phyloP scores from a whole-genome alignment of 2,797 vertebrate species.

The Lycodopsis pacificus region DNA sequence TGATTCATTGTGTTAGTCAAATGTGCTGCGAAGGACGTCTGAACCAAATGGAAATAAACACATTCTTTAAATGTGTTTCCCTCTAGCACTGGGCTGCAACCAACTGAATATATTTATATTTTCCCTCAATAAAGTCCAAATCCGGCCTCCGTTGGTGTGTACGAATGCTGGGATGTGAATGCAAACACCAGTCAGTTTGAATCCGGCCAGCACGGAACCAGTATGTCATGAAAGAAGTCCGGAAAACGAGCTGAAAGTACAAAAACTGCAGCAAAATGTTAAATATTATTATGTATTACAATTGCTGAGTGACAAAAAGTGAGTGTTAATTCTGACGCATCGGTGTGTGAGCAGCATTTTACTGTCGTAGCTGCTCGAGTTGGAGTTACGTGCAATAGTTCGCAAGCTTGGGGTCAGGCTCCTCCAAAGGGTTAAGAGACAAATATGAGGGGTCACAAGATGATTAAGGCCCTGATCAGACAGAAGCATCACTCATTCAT shows the following conservation, averaged over 20 bases:
- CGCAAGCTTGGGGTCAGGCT: too few relatives aligned
- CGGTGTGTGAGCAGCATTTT: neutral
- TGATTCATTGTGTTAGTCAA: constrained; percentile 23
- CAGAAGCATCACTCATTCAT: too few relatives aligned
- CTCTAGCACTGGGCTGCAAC: constrained; percentile 3
- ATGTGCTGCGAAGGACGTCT: constrained; percentile 12
- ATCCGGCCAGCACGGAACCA: neutral
- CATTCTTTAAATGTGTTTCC: constrained; percentile 16
- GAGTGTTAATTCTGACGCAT: neutral
- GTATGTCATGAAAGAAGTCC: neutral
- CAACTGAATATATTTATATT: constrained; percentile 8
- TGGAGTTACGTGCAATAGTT: neutral
- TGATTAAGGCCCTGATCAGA: too few relatives aligned
- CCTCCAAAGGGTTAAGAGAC: too few relatives aligned
- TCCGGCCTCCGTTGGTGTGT: neutral
- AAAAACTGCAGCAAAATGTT: neutral
- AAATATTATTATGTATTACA: neutral
- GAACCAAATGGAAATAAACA: constrained; percentile 13
- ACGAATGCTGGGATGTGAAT: neutral
- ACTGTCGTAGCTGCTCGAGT: neutral
- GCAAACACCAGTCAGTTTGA: neutral
- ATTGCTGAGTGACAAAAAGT: neutral
- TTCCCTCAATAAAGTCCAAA: constrained; percentile 13
- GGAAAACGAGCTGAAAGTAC: neutral
- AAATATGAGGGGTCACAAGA: too few relatives aligned